Evolutionary conservation across 1,140 invertebrate genomes (phyloP), one percentile per base, ranked within the genome.

Genomic region (Pseudomyrmex flavicornis): DNA sequence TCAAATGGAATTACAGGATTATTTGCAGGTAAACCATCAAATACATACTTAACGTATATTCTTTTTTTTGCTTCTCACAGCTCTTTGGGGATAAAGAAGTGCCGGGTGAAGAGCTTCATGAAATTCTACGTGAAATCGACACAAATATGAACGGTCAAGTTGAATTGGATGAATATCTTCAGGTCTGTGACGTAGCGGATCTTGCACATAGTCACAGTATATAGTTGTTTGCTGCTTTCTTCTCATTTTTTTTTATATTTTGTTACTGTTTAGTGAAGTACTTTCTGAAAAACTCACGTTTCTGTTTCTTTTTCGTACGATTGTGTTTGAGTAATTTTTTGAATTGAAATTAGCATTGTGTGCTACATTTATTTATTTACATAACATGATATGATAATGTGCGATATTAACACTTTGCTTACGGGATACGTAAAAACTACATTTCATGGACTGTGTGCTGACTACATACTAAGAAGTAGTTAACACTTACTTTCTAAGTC

Each of bases 121-220:
- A 99, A 94, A 99, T 99, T 93, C 96, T 99, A 83, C 97, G 96
- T 93, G 99, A 99, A 96, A 99, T 99, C 92, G 99, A 99, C 96
- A 97, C 99, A 91, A 99, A 99, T 95, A 98, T 98, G 96, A 99
- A 99, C 95, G 99, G 99, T 91, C 98, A 99, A 96, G 98, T 99
- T 92, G 99, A 99, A 95, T 96, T 99, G 91, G 98, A 99, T 93
- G 99, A 99, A 95, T 99, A 99, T 95, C 96, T 99, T 92, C 98
- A 99, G 98, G 99, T 99, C 96, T 92, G 92, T 92, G 85, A 85
- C 88, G 80, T 80, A 70, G 77, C 69, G 80, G 65, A 77, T 59
- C 8, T 12, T 76, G 74, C 74, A 79, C 48, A 66, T 54, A 73
- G 69, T 56, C 63, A 56, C 62, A 72, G 52, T 86, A 35, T 5